Base-by-base conservation (phyloP, 2,888 invertebrate species). In the Arctia plantaginis region DNA sequence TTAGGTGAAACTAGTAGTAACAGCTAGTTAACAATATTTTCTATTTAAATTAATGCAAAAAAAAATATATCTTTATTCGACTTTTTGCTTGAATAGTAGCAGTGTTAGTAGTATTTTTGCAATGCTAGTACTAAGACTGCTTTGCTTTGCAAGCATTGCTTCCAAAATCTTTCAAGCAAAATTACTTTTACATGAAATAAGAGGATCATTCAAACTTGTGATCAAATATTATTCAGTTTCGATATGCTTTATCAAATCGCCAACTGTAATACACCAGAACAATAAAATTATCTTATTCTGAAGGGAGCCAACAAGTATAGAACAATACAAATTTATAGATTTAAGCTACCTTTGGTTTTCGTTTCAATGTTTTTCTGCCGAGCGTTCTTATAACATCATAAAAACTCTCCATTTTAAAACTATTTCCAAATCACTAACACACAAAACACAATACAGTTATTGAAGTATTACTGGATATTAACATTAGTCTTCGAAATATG, bases 361-460 rank as follows among this genome's bases (percentile, higher is more conserved):
- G 90, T 89, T 93, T 95, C 84, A 94, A 88, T 41, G 95, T 95
- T 83, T 95, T 95, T 79, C 95, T 90, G 85, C 95, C 93, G 69
- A 95, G 87, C 74, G 95, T 95, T 72, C 94, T 90, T 72, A 95
- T 93, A 75, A 93, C 93, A 81, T 93, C 95, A 84, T 95, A 95
- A 82, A 95, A 91, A 79, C 91, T 94, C 81, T 95, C 95, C 95
- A 95, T 95, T 72, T 80, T 82, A 39, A 51, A 74, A 73, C 39
- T 44, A 79, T 47, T 67, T 74, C 66, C 72, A 71, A 72, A 74
- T 76, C 79, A 82, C 81, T 70, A 74, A 76, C 70, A 82, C 81
- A 73, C 82, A 23, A 75, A 78, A 76, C 86, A 86, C 85, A 75
- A 77, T 75, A 76, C 73, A 73, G 71, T 73, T 74, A 77, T 81